A percentile compares a stretch with the other conserved stretches of the same genome.
Conservation (phyloP, 2,797 vertebrate genomes). For the Malurus splendens region DNA sequence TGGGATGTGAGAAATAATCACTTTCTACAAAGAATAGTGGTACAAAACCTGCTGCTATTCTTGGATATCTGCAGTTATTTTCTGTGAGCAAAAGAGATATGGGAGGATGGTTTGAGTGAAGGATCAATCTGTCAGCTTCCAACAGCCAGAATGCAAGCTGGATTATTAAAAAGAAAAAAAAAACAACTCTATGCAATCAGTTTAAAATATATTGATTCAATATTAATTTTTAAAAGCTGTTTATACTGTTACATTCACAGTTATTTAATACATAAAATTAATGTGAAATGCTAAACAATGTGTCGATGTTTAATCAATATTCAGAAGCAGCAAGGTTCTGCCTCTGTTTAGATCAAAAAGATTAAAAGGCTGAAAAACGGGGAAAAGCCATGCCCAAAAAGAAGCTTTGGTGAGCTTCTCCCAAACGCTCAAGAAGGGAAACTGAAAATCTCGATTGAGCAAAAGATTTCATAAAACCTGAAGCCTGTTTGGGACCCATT, state of each 20-base stretch:
- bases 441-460: background rate
- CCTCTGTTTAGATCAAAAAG: background rate
- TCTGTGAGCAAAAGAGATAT: background rate
- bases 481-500: background rate
- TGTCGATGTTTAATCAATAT: background rate
- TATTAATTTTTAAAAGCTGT: background rate
- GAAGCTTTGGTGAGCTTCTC: background rate
- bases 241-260: background rate
- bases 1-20: constrained; percentile 16
- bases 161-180: background rate
- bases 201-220: background rate
- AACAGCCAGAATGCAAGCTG: background rate
- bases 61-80: background rate
- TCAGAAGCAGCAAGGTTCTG: background rate
- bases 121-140: background rate
- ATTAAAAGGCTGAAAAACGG: background rate
- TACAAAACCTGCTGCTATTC: background rate
- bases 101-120: background rate
- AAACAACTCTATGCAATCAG: background rate
- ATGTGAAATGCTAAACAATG: background rate
- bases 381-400: background rate
- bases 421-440: background rate
- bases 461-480: background rate
- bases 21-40: background rate
- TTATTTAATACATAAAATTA: background rate